A percentile compares a stretch with the other conserved stretches of the same genome.
Evolutionary conservation across 30 jellyfish, hydroid and myxozoan species (phyloP).

Genomic region (Nemopilema nomurai): DNA sequence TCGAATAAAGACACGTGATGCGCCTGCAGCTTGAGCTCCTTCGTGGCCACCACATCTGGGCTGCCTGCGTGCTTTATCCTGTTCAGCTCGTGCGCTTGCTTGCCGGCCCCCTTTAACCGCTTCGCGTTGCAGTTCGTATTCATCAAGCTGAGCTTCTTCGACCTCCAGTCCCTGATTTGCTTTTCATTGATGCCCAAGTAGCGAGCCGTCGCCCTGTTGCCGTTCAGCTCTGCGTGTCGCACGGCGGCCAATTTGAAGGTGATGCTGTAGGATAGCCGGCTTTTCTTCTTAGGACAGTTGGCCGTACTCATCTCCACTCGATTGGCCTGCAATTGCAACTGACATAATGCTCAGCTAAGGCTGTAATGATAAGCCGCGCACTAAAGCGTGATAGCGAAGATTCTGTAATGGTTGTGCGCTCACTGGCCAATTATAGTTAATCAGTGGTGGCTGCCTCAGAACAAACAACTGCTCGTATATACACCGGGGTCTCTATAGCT

Average conservation of each 20-base stretch:
- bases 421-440: slow-evolving; percentile 64
- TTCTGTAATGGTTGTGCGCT: slow-evolving; percentile 73
- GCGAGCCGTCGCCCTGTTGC: slow-evolving; percentile 97
- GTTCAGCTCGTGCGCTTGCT: slow-evolving; percentile 56
- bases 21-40: slow-evolving; percentile 4
- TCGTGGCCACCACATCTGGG: slow-evolving; percentile 12
- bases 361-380: slow-evolving; percentile 86
- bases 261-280: slow-evolving; percentile 76
- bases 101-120: slow-evolving; percentile 91
- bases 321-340: slow-evolving; percentile 49
- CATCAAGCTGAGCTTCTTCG: slow-evolving; percentile 83
- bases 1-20: slow-evolving; percentile 30
- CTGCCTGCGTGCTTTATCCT: slow-evolving; percentile 2
- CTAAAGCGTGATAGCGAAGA: slow-evolving; percentile 63
- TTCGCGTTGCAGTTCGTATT: slow-evolving; percentile 90
- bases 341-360: slow-evolving; percentile 42
- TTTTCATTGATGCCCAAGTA: slow-evolving; percentile 84
- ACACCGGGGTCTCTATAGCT: background rate
- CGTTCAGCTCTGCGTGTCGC: slow-evolving; percentile 87
- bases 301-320: slow-evolving; percentile 31
- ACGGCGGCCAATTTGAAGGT: slow-evolving; percentile 92
- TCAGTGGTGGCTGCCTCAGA: slow-evolving; percentile 14
- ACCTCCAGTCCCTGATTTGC: slow-evolving; percentile 93
- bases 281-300: slow-evolving; percentile 36
- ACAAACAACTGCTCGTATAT: background rate